These are phyloP conservation scores for Drosophila kikkawai DNA, from an alignment of 1,140 invertebrate species.

Conservation along the genomic window DNA sequence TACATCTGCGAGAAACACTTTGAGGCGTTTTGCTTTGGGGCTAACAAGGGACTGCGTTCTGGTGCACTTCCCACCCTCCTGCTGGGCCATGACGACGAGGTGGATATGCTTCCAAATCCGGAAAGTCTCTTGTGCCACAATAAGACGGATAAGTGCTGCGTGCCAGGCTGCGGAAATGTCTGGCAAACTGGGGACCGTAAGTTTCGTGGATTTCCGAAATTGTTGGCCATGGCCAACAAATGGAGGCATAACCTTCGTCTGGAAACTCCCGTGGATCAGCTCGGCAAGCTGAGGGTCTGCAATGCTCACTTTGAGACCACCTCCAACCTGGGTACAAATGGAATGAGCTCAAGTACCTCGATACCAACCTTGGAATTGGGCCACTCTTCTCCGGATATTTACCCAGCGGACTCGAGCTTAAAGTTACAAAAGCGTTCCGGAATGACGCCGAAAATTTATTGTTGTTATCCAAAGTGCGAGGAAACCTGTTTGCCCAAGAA, in stretches of 20 bases:
- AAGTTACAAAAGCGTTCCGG: constrained; percentile 11
- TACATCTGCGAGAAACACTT: constrained; percentile 71
- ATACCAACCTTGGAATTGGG: constrained; percentile 70
- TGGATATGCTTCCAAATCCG: constrained; percentile 50
- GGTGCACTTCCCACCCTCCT: constrained; percentile 64
- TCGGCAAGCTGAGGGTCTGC: constrained; percentile 48
- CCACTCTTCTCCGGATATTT: constrained; percentile 44
- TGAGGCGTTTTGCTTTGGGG: constrained; percentile 58
- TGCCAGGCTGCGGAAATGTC: constrained; percentile 42
- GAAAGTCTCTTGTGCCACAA: constrained; percentile 14
- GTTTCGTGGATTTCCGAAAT: constrained; percentile 51
- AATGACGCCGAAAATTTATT: constrained; percentile 9
- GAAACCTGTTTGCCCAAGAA: constrained; percentile 40
- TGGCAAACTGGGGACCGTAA: constrained; percentile 21
- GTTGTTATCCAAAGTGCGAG: constrained; percentile 59
- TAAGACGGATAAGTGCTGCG: constrained; percentile 49
- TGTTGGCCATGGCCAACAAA: constrained; percentile 39
- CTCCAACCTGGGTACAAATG: constrained; percentile 34
- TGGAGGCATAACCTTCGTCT: constrained; percentile 67
- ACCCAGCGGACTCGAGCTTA: constrained; percentile 4
- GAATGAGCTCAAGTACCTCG: constrained; percentile 18
- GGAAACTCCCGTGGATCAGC: constrained; percentile 9
- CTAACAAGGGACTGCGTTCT: constrained; percentile 34
- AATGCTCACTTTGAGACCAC: constrained; percentile 55
- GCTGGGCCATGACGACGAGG: constrained; percentile 47